Conservation (phyloP, 2,113 vertebrate species). For the Malurus cyaneus region DNA sequence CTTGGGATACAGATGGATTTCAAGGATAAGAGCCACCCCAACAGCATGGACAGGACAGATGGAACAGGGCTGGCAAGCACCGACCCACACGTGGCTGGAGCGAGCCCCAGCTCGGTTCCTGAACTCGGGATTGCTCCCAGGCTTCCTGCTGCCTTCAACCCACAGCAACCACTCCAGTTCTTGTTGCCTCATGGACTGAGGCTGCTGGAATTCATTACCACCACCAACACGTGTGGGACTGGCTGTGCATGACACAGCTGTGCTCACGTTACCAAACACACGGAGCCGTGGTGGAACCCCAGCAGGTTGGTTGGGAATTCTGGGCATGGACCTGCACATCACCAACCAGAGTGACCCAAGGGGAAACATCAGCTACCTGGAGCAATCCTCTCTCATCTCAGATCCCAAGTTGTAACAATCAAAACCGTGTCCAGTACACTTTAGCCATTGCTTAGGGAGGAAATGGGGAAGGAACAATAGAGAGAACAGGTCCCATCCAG, state of each 20-base stretch:
- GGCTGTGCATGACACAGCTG: background rate
- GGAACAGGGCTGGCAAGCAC: background rate
- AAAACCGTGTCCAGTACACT: background rate
- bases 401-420: slow-evolving; percentile 63
- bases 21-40: background rate
- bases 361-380: slow-evolving; percentile 56
- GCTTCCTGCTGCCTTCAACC: background rate
- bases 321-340: background rate
- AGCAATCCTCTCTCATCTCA: slow-evolving; percentile 58
- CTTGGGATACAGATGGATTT: background rate
- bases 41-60: background rate
- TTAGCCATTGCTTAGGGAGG: slow-evolving; percentile 7
- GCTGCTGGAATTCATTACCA: background rate
- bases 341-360: background rate
- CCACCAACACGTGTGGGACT: background rate
- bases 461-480: slow-evolving; percentile 41
- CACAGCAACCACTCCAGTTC: slow-evolving; percentile 37
- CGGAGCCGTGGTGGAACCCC: slow-evolving; percentile 15
- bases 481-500: slow-evolving; percentile 59
- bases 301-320: background rate
- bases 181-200: background rate
- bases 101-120: background rate
- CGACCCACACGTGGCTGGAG: background rate
- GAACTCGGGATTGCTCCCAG: background rate
- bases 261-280: background rate